Evolutionary conservation across 2,113 vertebrate genomes (phyloP), one percentile per base, ranked within the genome.

Genomic region (Python bivittatus): DNA sequence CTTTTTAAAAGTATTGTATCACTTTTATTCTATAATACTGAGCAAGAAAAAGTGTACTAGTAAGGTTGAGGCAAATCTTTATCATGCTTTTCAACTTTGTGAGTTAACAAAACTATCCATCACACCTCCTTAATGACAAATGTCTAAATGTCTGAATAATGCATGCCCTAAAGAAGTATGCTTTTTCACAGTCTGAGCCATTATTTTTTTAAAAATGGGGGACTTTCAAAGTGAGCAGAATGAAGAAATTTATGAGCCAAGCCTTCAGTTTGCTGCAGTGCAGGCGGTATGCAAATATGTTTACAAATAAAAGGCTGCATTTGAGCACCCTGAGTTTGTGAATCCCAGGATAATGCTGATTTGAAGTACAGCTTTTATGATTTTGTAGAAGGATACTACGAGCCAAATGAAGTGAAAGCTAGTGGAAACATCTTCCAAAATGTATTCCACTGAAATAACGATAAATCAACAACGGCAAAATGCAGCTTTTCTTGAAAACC

Each of bases 21-120:
- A 38, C 17, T 38, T 42, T 56, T 38, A 58, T 68, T 88, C 84
- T 2, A 22, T 53, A 90, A 0, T 27, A 3, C 0, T 23, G 52
- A 56, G 79, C 79, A 94, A 93, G 90, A 91, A 85, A 94, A 94
- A 93, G 52, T 8, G 85, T 64, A 58, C 60, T 25, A 48, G 91
- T 27, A 52, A 96, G 95, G 92, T 64, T 27, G 96, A 79, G 92
- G 91, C 92, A 96, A 95, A 94, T 96, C 9, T 29, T 94, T 97
- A 97, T 95, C 96, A 89, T 95, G 93, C 89, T 4, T 95, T 96
- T 97, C 92, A 92, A 96, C 95, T 95, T n/a, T 7, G 96, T 0
- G 95, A 96, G 95, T 97, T 98, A 97, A 97, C 97, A 97, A 98
- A 98, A 96, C 95, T 97, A 97, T 98, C 97, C 93, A 97, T 98